Evolutionary conservation across 2,113 vertebrate genomes (phyloP).

Genomic region (Passer domesticus): DNA sequence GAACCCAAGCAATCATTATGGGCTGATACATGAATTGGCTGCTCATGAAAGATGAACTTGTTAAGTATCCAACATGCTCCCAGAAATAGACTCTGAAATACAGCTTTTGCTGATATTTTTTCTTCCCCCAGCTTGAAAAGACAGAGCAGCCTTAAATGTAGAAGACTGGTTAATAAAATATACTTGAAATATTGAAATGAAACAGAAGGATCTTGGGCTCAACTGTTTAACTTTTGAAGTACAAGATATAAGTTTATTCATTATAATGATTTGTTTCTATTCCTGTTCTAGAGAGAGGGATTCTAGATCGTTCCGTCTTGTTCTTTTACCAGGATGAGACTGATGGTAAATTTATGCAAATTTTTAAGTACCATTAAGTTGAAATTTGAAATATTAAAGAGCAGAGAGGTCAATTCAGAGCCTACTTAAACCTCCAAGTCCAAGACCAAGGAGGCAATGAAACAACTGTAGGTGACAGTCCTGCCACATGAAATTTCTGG

Average conservation of each 20-base stretch:
- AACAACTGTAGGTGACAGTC: slow-evolving; percentile 79
- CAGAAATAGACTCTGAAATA: slow-evolving; percentile 25
- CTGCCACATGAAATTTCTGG: slow-evolving; percentile 72
- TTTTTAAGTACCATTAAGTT: background rate
- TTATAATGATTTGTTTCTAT: background rate
- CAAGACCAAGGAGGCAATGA: slow-evolving; percentile 70
- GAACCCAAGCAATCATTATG: background rate
- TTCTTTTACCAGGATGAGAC: slow-evolving; percentile 64
- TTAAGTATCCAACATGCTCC: background rate
- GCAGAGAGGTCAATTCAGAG: slow-evolving; percentile 77
- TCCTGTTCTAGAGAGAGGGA: background rate
- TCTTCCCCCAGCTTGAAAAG: background rate
- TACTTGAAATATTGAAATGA: background rate
- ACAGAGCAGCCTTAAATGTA: background rate
- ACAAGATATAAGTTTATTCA: background rate
- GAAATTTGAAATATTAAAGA: slow-evolving; percentile 71
- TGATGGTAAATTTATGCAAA: slow-evolving; percentile 64
- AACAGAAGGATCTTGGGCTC: background rate
- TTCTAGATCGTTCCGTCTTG: background rate
- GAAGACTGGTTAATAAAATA: slow-evolving; percentile 24
- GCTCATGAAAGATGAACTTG: background rate
- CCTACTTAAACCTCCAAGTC: background rate
- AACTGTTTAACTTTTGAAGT: background rate
- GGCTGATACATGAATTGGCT: background rate
- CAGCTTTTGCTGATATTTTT: background rate